A percentile compares a stretch with the other conserved stretches of the same genome.
These are phyloP conservation scores for Trissoscelio sp. DNA, from an alignment of 2,888 invertebrate genomes.

Conservation along the genomic window DNA sequence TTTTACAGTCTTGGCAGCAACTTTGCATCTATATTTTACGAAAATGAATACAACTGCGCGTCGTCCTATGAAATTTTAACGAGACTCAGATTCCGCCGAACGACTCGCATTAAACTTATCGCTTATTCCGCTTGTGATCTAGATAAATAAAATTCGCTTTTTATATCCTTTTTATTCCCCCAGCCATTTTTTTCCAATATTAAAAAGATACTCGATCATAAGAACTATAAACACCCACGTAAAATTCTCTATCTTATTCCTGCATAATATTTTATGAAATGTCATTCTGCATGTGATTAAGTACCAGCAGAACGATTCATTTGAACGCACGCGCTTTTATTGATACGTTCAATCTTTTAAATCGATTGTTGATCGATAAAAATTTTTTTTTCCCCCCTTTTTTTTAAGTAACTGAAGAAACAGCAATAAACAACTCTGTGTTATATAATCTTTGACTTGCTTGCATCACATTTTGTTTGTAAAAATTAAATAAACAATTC, in stretches of 20 bases:
- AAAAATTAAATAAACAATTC: not conserved
- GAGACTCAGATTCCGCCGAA: slow-evolving; percentile 1
- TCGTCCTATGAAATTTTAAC: slow-evolving; percentile 16
- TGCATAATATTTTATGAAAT: slow-evolving; percentile 49
- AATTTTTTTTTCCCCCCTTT: slow-evolving; percentile 3
- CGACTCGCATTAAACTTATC: not conserved
- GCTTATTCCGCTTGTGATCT: not conserved
- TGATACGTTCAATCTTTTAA: slow-evolving; percentile 48
- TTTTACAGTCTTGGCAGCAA: slow-evolving; percentile 35
- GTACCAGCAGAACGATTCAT: slow-evolving; percentile 31
- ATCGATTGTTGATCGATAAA: slow-evolving; percentile 40
- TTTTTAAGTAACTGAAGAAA: too few relatives aligned
- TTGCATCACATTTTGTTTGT: not conserved
- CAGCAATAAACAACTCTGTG: not conserved
- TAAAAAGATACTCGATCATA: slow-evolving; percentile 31
- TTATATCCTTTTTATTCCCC: slow-evolving; percentile 38
- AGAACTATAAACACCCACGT: slow-evolving; percentile 53
- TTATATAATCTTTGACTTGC: slow-evolving; percentile 3
- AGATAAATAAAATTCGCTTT: too few relatives aligned
- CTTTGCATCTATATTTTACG: slow-evolving; percentile 38
- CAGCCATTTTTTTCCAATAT: slow-evolving; percentile 5
- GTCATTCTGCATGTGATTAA: slow-evolving; percentile 50
- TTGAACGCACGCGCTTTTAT: slow-evolving; percentile 47
- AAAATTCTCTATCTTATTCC: slow-evolving; percentile 42
- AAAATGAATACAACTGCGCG: slow-evolving; percentile 19